A percentile compares a stretch with the other conserved stretches of the same genome.
These are phyloP conservation scores for Campoletis raptor DNA, from an alignment of 2,888 invertebrate genomes.

Conservation along the genomic window DNA sequence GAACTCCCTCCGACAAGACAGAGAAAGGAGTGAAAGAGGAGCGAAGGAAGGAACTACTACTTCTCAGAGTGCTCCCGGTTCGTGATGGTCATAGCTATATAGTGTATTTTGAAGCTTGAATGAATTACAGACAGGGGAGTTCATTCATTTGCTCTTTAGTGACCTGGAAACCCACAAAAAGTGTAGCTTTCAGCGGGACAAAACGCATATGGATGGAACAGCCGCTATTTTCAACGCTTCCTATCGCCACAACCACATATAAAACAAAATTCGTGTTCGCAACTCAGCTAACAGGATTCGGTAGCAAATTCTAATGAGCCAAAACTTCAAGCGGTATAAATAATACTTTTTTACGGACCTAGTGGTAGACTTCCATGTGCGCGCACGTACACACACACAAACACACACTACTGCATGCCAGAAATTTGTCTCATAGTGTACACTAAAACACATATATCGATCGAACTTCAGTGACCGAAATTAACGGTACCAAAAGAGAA, in stretches of 20 bases:
- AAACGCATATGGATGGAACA: constrained; percentile 41
- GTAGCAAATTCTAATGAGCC: neutral
- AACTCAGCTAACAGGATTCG: neutral
- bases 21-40: constrained; percentile 63
- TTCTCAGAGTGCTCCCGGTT: constrained; percentile 58
- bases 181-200: constrained; percentile 70
- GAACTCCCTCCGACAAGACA: constrained; percentile 63
- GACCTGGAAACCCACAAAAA: constrained; percentile 84
- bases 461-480: constrained; percentile 2
- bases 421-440: neutral
- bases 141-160: constrained; percentile 83
- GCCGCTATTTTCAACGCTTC: constrained; percentile 54
- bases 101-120: constrained; percentile 82
- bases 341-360: neutral
- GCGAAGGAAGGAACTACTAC: constrained; percentile 64
- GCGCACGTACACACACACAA: too few relatives aligned
- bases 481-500: constrained; percentile 6
- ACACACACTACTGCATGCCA: too few relatives aligned
- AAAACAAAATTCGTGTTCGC: neutral
- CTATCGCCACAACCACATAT: constrained; percentile 1
- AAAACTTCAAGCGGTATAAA: neutral
- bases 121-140: constrained; percentile 83
- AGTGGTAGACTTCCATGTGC: neutral
- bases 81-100: constrained; percentile 72
- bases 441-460: neutral